Base-by-base conservation (phyloP, 2,888 invertebrate genomes). In the Caenorhabditis panamensis region DNA sequence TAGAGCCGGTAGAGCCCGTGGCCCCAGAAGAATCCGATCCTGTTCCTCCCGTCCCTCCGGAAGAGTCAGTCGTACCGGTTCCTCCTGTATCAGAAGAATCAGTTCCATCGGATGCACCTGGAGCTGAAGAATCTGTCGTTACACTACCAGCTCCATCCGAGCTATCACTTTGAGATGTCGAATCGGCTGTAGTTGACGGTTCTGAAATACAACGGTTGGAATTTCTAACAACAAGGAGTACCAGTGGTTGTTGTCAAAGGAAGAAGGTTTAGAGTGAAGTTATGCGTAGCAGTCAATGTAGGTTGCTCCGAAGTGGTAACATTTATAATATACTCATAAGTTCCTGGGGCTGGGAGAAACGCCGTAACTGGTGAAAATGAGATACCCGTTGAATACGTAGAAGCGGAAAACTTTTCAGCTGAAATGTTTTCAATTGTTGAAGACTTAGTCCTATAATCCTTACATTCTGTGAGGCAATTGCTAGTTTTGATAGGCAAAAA, bases 251-350 rank as follows among this genome's bases (percentile, higher is more conserved):
- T 69, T n/a, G 69, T 51, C 8, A 51, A 24, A n/a, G 61, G 18
- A 41, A 79, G 18, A 18, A 79, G 62, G 61, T 51, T 53, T n/a
- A 79, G 56, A 26, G 59, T 79, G 53, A 79, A 61, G 9, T 58
- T 28, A 24, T 79, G 79, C n/a, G 54, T 73, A 4, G 79, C 79
- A 16, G 54, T 24, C 47, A 9, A 16, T 11, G 41, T 9, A 41
- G 41, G 13, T 11, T 73, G 68, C 2, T 22, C 6, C 16, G 26
- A 8, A 41, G 73, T 41, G n/a, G 68, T 79, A 11, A 73, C 24
- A 31, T 54, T 73, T 13, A 79, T 79, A 13, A 63, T 16, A 16
- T 63, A 58, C 24, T 79, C 63, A 44, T n/a, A 67, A 73, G 6
- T 22, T 28, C 54, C 79, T 73, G 16, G 71, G 36, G 9, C 68